Evolutionary conservation across 2,113 vertebrate species (phyloP).

Genomic region (Ariopsis seemanni): DNA sequence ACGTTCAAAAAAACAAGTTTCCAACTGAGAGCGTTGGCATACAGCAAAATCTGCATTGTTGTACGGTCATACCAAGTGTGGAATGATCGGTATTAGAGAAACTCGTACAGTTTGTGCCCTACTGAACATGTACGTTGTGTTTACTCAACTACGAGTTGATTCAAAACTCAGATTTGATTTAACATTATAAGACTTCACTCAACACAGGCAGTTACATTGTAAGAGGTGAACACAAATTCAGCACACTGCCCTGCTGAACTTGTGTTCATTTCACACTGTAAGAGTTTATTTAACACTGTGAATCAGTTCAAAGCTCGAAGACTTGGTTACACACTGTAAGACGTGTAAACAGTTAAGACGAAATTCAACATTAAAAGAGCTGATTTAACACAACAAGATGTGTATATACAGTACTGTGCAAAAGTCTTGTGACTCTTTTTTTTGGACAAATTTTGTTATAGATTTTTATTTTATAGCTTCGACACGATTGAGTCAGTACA

Average conservation of each 20-base stretch:
- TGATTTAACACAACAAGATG: not conserved
- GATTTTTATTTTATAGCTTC: too few species aligned
- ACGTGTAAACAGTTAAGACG: too few species aligned
- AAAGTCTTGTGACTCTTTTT: too few species aligned
- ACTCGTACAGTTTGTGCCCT: not conserved
- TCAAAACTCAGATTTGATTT: not conserved
- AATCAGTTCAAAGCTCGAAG: too few species aligned
- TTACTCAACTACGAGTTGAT: not conserved
- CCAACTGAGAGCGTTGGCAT: not conserved
- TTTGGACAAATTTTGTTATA: too few species aligned
- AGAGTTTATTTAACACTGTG: not conserved
- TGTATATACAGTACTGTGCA: too few species aligned
- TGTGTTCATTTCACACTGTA: not conserved
- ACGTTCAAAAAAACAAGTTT: not conserved
- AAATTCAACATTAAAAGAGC: not conserved
- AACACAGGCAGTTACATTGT: not conserved
- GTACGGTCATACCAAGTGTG: not conserved
- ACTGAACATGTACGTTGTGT: not conserved
- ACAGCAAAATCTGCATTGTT: not conserved
- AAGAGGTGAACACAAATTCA: not conserved
- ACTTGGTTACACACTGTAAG: too few species aligned
- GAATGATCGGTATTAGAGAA: not conserved
- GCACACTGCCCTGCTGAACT: not conserved
- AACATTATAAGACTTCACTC: not conserved
- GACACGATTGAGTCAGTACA: too few species aligned